phyloP scores from a whole-genome alignment of 2,888 invertebrate genomes.

The Podotricha telesiphe region DNA sequence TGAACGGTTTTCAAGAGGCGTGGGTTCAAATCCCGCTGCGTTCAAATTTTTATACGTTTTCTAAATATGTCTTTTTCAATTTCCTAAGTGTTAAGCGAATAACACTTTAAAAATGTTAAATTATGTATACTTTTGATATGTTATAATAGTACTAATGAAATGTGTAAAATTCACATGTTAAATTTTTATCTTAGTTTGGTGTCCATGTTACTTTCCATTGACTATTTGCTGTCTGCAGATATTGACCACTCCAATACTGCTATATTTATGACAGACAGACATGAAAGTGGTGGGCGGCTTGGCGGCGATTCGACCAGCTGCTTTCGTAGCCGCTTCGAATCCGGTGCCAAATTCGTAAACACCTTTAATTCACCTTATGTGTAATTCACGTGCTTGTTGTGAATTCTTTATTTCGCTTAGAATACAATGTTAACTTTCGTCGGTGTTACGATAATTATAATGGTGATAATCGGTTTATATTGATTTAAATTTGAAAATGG shows the following conservation, averaged over 20 bases:
- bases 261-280: neutral
- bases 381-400: neutral
- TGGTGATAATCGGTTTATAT: neutral
- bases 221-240: neutral
- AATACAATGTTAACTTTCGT: neutral
- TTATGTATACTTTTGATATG: too few relatives aligned
- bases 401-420: neutral
- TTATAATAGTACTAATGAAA: too few relatives aligned
- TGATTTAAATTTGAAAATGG: neutral
- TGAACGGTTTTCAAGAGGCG: too few relatives aligned
- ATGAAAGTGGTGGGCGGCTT: slow-evolving; percentile 25
- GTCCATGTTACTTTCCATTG: neutral
- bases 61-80: too few relatives aligned
- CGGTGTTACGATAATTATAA: neutral
- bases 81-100: too few relatives aligned
- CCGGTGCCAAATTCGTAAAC: slow-evolving; percentile 14
- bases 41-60: too few relatives aligned
- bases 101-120: too few relatives aligned
- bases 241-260: neutral
- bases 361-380: slow-evolving; percentile 13
- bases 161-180: too few relatives aligned
- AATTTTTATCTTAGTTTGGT: too few relatives aligned
- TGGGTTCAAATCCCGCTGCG: too few relatives aligned
- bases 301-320: slow-evolving; percentile 13
- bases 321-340: slow-evolving; percentile 2